Percentiles rank a stretch among this genome's conserved stretches.
Conservation (phyloP, 2,113 vertebrate species). For the Stigmatopora argus region DNA sequence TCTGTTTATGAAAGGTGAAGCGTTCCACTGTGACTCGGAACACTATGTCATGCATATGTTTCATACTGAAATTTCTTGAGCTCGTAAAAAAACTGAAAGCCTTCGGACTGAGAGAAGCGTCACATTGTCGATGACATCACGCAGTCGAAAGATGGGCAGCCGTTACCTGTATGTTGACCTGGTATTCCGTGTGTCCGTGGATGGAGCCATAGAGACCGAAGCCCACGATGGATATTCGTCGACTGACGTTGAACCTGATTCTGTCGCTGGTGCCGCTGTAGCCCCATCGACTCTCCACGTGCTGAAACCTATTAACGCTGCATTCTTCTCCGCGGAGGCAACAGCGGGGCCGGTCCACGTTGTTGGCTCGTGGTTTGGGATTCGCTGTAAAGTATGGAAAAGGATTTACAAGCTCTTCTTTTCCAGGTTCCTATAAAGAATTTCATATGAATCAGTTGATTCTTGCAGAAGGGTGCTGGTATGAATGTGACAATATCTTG, state of each 20-base stretch:
- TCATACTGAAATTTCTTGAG: conserved; percentile 1
- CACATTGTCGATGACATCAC: neutral
- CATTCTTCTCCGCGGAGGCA: conserved; percentile 90
- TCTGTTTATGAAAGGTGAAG: neutral
- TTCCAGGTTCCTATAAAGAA: conserved; percentile 75
- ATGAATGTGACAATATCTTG: too few relatives aligned
- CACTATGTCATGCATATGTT: conserved; percentile 1
- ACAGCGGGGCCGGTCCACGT: conserved; percentile 87
- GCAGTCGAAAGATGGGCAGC: neutral
- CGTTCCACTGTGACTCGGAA: neutral
- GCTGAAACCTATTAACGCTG: conserved; percentile 89
- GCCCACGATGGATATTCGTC: conserved; percentile 88
- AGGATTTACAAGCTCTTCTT: conserved; percentile 90
- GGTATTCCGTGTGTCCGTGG: conserved; percentile 91
- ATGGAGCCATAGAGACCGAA: conserved; percentile 94
- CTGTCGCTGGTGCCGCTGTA: conserved; percentile 92
- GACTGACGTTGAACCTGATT: conserved; percentile 94
- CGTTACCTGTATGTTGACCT: conserved; percentile 93
- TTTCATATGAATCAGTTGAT: conserved; percentile 47
- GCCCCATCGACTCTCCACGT: conserved; percentile 95
- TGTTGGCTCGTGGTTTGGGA: conserved; percentile 90
- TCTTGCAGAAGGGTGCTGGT: too few relatives aligned
- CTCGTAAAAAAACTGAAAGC: neutral
- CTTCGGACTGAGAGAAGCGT: neutral
- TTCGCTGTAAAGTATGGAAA: conserved; percentile 96